Base-by-base conservation (phyloP, 1,140 invertebrate species). In the Steinernema khuongi region DNA sequence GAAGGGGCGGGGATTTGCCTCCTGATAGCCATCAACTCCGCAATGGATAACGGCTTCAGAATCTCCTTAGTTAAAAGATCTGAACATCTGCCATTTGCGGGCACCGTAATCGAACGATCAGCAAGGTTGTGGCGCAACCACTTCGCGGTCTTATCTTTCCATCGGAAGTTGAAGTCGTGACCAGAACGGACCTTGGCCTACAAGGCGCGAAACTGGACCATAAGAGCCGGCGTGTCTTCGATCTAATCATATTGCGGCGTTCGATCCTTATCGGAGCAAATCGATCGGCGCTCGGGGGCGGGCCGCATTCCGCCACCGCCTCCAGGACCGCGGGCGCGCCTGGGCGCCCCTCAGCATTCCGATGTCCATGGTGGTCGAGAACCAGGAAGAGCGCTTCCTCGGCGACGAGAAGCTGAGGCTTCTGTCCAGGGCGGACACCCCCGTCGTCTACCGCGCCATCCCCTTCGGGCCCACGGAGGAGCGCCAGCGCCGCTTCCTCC, bases 191-290 rank as follows among this genome's bases (percentile, higher is more conserved):
- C 50, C 50, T 60, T 60, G 50, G 50, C 50, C 50, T 60, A 60
- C 50, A 60, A 60, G 36, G 14, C 50, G 14, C 50, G 50, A 60
- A 60, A 60, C 14, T 22, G 7, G 11, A 60, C 50, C 50, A 22
- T 22, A 60, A 22, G 50, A 14, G 19, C 19, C 26, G 7, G 50
- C 50, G 22, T 60, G 50, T 60, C 26, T 60, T 11, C 50, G 50
- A 60, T 60, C 50, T 60, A 60, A 60, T 60, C 50, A 60, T 60
- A 60, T 60, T 60, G 50, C 50, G 50, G 50, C 50, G 50, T 60
- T 60, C 50, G 50, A 60, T 60, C 50, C 50, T 60, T 60, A 60
- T 60, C 50, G 11, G 50, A 60, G 26, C 14, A 7, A 4, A 60
- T 17, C 50, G 50, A 11, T 11, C 4, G 2, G 50, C 50, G 14